phyloP scores from a whole-genome alignment of 2,113 vertebrate genomes.

The Neotragus moschatus region DNA sequence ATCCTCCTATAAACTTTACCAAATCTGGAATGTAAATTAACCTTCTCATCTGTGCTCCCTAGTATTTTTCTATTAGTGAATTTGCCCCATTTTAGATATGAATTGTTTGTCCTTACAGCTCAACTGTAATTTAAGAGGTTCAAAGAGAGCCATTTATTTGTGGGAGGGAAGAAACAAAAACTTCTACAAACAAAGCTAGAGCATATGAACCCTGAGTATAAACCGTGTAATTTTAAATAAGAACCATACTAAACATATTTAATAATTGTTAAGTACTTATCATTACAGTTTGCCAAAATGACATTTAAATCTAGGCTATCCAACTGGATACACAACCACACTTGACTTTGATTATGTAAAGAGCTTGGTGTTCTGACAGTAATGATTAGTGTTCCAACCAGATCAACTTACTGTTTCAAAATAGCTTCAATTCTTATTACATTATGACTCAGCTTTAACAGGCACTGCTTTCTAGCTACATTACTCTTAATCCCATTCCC shows the following conservation, averaged over 20 bases:
- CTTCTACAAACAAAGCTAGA: neutral
- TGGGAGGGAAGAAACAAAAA: neutral
- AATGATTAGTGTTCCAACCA: neutral
- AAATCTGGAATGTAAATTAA: neutral
- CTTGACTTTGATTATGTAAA: neutral
- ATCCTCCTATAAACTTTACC: neutral
- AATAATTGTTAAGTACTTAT: neutral
- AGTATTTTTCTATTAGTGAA: neutral
- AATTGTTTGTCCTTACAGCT: neutral
- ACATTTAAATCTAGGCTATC: neutral
- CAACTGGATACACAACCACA: neutral
- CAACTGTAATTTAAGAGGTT: neutral
- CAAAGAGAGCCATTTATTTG: neutral
- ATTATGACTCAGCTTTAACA: neutral
- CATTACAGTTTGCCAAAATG: neutral
- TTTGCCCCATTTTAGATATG: neutral
- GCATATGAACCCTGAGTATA: neutral
- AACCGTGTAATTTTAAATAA: neutral
- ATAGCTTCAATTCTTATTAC: neutral
- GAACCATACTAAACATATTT: neutral
- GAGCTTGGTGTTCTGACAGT: neutral
- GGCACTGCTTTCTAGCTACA: neutral
- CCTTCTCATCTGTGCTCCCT: neutral
- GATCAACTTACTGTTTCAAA: conserved; percentile 12
- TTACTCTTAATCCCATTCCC: neutral